Evolutionary conservation across 2,888 invertebrate species (phyloP).

Genomic region (Galerucella pusilla): DNA sequence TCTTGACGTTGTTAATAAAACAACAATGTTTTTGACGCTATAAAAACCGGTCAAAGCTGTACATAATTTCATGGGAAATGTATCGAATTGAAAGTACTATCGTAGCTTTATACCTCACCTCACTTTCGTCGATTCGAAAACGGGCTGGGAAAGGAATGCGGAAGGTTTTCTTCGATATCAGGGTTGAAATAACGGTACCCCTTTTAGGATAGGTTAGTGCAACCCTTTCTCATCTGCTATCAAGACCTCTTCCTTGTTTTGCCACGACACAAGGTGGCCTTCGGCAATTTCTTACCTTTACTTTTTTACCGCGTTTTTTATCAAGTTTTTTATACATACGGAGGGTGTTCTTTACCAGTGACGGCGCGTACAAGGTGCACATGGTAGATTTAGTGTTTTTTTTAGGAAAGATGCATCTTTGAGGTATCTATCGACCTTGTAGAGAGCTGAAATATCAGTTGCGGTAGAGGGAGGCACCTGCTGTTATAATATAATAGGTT

Average conservation of each 20-base stretch:
- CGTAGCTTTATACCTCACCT: constrained; percentile 24
- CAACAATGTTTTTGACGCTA: too few relatives aligned
- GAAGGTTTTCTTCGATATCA: constrained; percentile 53
- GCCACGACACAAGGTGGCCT: constrained; percentile 50
- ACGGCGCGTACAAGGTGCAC: constrained; percentile 6
- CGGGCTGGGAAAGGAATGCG: constrained; percentile 54
- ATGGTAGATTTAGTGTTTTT: neutral
- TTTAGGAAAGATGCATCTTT: neutral
- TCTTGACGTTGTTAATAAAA: too few relatives aligned
- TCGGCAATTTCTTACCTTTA: constrained; percentile 55
- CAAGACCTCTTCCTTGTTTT: constrained; percentile 44
- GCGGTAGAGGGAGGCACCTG: neutral
- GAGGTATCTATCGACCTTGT: neutral
- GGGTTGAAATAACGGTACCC: constrained; percentile 57
- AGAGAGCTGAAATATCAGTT: neutral
- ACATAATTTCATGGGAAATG: too few relatives aligned
- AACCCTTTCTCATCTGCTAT: constrained; percentile 53
- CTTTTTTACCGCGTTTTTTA: constrained; percentile 47
- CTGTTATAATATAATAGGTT: neutral
- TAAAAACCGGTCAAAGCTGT: too few relatives aligned
- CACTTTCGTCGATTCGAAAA: constrained; percentile 12
- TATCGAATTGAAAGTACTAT: neutral
- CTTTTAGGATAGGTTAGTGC: constrained; percentile 57
- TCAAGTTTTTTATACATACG: constrained; percentile 35
- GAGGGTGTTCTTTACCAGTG: constrained; percentile 33